Evolutionary conservation across 1,140 invertebrate genomes (phyloP).

Genomic region (Apis florea): DNA sequence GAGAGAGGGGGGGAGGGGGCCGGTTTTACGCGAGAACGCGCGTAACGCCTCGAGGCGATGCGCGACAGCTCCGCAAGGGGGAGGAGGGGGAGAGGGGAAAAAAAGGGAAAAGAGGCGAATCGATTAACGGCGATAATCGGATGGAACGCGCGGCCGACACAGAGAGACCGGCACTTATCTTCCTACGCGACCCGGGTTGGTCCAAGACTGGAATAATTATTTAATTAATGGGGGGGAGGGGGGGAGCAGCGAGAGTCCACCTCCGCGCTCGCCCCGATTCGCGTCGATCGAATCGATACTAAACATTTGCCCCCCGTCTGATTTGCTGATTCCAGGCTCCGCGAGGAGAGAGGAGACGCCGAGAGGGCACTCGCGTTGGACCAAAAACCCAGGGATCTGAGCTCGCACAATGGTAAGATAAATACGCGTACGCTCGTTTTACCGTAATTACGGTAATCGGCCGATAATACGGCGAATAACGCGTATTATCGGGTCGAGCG

Average conservation of each 20-base stretch:
- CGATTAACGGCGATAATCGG: conserved; percentile 68
- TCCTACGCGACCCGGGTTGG: conserved; percentile 69
- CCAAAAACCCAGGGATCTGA: conserved; percentile 89
- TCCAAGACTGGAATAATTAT: conserved; percentile 75
- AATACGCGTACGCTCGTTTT: conserved; percentile 46
- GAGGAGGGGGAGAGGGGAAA: background rate
- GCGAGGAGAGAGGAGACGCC: conserved; percentile 90
- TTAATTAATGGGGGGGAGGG: conserved; percentile 75
- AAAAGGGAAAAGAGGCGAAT: conserved; percentile 32
- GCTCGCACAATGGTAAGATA: conserved; percentile 90
- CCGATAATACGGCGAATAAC: conserved; percentile 44
- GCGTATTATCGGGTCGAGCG: conserved; percentile 23
- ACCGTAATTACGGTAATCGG: conserved; percentile 48
- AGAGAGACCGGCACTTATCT: conserved; percentile 74
- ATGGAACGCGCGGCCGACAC: conserved; percentile 44
- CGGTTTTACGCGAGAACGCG: background rate
- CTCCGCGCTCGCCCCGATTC: conserved; percentile 65
- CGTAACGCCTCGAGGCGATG: background rate
- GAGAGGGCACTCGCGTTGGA: conserved; percentile 89
- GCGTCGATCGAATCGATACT: conserved; percentile 65
- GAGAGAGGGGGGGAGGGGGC: too few relatives aligned
- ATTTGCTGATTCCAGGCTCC: conserved; percentile 85
- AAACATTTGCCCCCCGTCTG: conserved; percentile 68
- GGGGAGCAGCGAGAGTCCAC: conserved; percentile 56
- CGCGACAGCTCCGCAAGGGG: conserved; percentile 30